Percentiles rank a stretch among this genome's conserved stretches.
Evolutionary conservation across 30 jellyfish, hydroid and myxozoan genomes (phyloP).

Genomic region (Pseudorhiza aurosa): DNA sequence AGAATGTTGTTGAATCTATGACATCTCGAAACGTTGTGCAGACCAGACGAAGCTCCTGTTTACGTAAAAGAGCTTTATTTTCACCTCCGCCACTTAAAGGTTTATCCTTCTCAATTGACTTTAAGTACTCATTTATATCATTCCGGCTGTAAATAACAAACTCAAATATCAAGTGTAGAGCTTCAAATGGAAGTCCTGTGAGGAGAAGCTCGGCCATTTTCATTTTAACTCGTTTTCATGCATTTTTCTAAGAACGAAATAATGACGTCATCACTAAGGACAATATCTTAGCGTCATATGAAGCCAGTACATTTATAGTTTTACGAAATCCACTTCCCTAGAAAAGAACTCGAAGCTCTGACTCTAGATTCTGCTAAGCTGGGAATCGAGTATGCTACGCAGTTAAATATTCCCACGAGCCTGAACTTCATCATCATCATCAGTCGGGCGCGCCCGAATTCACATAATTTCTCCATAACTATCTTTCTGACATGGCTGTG

Average conservation of each 20-base stretch:
- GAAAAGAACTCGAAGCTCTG: no score
- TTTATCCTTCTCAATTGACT: neutral
- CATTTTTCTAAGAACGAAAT: neutral
- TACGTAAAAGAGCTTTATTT: neutral
- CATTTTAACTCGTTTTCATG: neutral
- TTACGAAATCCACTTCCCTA: no score
- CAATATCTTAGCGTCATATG: neutral
- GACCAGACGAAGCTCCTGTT: neutral
- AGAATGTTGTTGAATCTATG: slow-evolving; percentile 4
- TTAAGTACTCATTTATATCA: neutral
- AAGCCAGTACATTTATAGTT: no score
- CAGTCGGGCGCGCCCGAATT: no score
- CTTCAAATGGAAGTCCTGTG: slow-evolving; percentile 7
- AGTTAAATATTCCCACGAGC: no score
- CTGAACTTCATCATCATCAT: no score
- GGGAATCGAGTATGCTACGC: no score
- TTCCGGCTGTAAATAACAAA: neutral
- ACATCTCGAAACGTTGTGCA: slow-evolving; percentile 5
- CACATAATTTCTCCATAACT: no score
- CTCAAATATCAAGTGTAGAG: neutral
- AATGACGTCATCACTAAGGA: neutral
- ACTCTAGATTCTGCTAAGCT: no score
- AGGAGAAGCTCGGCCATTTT: neutral
- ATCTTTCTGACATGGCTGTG: no score
- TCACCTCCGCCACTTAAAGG: neutral